A percentile compares a stretch with the other conserved stretches of the same genome.
Evolutionary conservation across 1,140 invertebrate species (phyloP).

Genomic region (Eumaeus atala): DNA sequence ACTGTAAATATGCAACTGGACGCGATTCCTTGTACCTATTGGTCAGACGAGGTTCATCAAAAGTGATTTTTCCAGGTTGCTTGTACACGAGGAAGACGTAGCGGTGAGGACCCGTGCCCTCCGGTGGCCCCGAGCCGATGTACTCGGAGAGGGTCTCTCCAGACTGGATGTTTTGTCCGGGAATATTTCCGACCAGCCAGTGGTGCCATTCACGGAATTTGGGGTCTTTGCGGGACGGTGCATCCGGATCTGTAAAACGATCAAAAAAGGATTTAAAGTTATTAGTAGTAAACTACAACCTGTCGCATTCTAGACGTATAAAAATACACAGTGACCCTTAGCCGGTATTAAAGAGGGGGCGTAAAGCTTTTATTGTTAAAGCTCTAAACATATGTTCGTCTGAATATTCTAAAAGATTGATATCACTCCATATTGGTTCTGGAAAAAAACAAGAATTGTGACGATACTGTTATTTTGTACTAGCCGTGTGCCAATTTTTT

Average conservation of each 20-base stretch:
- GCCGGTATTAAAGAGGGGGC: too few relatives aligned
- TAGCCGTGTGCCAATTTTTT: too few relatives aligned
- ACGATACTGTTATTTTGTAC: too few relatives aligned
- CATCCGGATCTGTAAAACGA: slow-evolving; percentile 85
- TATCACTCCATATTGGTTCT: too few relatives aligned
- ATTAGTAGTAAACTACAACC: too few relatives aligned
- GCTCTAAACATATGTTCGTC: too few relatives aligned
- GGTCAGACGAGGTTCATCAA: slow-evolving; percentile 29
- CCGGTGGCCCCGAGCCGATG: slow-evolving; percentile 89
- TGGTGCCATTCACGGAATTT: slow-evolving; percentile 92
- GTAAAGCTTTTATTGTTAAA: too few relatives aligned
- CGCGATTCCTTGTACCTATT: slow-evolving; percentile 31
- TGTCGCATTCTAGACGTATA: too few relatives aligned
- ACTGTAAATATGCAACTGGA: too few relatives aligned
- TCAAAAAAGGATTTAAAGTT: neutral
- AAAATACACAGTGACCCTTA: too few relatives aligned
- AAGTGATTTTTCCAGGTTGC: slow-evolving; percentile 37
- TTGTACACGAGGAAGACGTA: slow-evolving; percentile 54
- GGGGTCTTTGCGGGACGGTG: slow-evolving; percentile 86
- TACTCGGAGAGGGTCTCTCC: slow-evolving; percentile 87
- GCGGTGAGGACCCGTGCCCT: slow-evolving; percentile 88
- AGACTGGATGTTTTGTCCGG: slow-evolving; percentile 81
- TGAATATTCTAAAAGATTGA: too few relatives aligned
- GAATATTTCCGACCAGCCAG: slow-evolving; percentile 95
- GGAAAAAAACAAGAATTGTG: too few relatives aligned